These are phyloP conservation scores for Lasioglossum morio DNA, from an alignment of 2,888 invertebrate species.

Conservation along the genomic window DNA sequence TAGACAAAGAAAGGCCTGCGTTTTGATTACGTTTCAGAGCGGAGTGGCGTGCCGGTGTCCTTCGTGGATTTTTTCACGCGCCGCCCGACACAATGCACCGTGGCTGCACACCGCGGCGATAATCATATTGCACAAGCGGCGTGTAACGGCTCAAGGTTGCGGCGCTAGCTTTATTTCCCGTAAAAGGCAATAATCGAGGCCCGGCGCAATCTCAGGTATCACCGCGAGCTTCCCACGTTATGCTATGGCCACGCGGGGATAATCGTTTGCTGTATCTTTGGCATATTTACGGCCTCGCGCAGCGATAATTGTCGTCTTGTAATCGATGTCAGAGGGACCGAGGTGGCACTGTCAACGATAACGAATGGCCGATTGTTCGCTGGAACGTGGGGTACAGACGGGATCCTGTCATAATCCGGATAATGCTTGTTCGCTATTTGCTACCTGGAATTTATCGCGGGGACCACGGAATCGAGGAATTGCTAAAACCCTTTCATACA, in stretches of 20 bases:
- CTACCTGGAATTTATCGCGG: conserved; percentile 15
- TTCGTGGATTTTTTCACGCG: conserved; percentile 57
- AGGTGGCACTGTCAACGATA: background rate
- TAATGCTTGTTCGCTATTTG: conserved; percentile 10
- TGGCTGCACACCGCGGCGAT: conserved; percentile 56
- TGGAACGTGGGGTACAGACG: background rate
- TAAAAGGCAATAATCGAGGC: conserved; percentile 71
- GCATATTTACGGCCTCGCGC: background rate
- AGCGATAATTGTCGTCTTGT: conserved; percentile 24
- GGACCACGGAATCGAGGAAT: background rate
- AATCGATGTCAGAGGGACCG: conserved; percentile 21
- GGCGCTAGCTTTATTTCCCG: conserved; percentile 69
- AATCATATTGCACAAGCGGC: conserved; percentile 68
- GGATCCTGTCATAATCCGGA: conserved; percentile 3
- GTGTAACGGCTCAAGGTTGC: conserved; percentile 67
- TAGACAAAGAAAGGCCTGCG: conserved; percentile 47
- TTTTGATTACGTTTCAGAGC: conserved; percentile 37
- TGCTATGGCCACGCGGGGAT: background rate
- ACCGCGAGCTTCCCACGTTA: conserved; percentile 74
- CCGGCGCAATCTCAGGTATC: conserved; percentile 33
- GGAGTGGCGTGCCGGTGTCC: conserved; percentile 39
- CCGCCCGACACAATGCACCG: conserved; percentile 56
- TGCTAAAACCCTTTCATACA: background rate
- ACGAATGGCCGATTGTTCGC: conserved; percentile 5
- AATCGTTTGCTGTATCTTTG: conserved; percentile 3